Evolutionary conservation across 2,888 invertebrate genomes (phyloP), one percentile per base, ranked within the genome.

Genomic region (Sarcophaga variegata): DNA sequence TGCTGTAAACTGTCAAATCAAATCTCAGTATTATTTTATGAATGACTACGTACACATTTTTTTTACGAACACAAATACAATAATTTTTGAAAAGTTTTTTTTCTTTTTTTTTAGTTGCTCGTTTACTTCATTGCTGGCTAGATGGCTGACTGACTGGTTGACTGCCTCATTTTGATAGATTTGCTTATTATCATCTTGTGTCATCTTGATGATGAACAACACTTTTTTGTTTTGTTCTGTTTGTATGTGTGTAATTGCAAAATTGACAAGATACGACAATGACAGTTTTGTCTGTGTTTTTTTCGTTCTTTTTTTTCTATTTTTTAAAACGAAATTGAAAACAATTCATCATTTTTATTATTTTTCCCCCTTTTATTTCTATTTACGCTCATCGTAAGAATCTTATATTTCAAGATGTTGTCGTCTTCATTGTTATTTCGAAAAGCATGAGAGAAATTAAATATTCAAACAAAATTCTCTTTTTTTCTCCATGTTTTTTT

Each of bases 1-100:
- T 69, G 75, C 88, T 84, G 87, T 87, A 71, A 76, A 84, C 87
- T 87, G 83, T 84, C 87, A 87, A 81, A 81, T 81, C 84, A 87
- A 87, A 87, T 87, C 83, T 87, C 70, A 67, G 84, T 67, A 79
- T 87, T 84, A 87, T 84, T 84, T 79, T 86, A 83, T 83, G 83
- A 79, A 84, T 71, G 80, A 66, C 75, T 80, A 45, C 37, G n/a
- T 59, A 45, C 22, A 49, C 47, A 69, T 66, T 66, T 12, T 37
- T n/a, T 37, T 60, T 72, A 60, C 17, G 27, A 10, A 74, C 69
- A 37, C 37, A 37, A 37, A 63, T 27, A 84, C 67, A 67, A 67
- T 79, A 67, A 22, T 12, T 64, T 64, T 25, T 72, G 45, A 47
- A 69, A 54, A 62, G 47, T 27, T 72, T 27, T 37, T 66, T 49